Base-by-base conservation (phyloP, 2,888 invertebrate species). In the Sthenelais limicola region DNA sequence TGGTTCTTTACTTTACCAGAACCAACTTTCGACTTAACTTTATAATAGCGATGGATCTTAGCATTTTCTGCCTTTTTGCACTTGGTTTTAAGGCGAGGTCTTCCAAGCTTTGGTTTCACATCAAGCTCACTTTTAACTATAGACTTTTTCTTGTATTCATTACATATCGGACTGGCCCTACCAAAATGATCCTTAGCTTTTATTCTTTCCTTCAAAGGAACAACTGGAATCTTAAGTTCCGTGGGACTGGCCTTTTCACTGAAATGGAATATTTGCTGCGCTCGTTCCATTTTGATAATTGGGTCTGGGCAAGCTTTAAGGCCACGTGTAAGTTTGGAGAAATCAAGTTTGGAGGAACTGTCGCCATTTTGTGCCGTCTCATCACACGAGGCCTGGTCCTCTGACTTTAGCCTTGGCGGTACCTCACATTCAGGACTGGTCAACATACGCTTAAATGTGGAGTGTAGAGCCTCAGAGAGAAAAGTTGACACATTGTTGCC, bases 111-210 rank as follows among this genome's bases (percentile, higher is more conserved):
- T 15, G 24, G 26, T 26, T 24, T n/a, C 3, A 3, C 18, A n/a
- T n/a, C n/a, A n/a, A n/a, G n/a, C n/a, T n/a, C n/a, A n/a, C n/a
- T n/a, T 21, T 62, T 62, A 5, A 38, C 15, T 7, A 4, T 15
- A 5, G 51, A 35, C 5, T 15, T 18, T 32, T 56, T 56, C 18
- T 18, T 32, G 38, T 5, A 24, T 5, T 62, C 38, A 62, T 62
- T 43, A 3, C 35, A 35, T 21, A 62, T 12, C 12, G 62, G 62
- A 62, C 62, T 62, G n/a, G 38, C 62, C 62, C 62, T 62, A 24
- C 62, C 62, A 24, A 62, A 62, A 28, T 62, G 62, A 38, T 62
- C 62, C 38, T 62, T 62, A 3, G 62, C 24, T 24, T 62, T 62
- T 5, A 62, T 38, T 2, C 62, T 35, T 43, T 62, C 62, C 21